A percentile compares a stretch with the other conserved stretches of the same genome.
Evolutionary conservation across 2,113 vertebrate species (phyloP).

Genomic region (Capreolus pygargus): DNA sequence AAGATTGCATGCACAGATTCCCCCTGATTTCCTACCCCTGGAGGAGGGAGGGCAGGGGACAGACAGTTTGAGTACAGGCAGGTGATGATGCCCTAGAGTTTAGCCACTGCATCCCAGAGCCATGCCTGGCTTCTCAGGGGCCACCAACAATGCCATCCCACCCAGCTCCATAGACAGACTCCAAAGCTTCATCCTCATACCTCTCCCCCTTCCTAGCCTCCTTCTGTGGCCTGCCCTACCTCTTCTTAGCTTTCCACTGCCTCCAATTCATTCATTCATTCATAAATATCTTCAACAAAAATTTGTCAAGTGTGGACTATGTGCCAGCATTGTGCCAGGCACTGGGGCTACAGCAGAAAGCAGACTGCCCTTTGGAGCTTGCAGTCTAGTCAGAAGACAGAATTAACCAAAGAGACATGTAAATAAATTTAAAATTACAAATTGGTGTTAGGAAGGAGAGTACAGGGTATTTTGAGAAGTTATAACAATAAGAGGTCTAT

Average conservation of each 20-base stretch:
- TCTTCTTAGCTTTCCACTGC: neutral
- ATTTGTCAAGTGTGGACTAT: neutral
- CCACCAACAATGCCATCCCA: neutral
- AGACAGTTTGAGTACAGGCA: neutral
- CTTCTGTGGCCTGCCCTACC: neutral
- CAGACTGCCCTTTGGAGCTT: neutral
- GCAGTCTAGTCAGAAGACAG: neutral
- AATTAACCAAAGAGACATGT: neutral
- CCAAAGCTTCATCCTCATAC: neutral
- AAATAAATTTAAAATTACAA: neutral
- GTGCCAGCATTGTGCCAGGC: neutral
- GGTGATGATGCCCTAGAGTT: neutral
- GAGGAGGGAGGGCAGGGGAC: neutral
- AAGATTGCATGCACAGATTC: neutral
- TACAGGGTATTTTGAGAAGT: neutral
- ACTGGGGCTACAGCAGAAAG: neutral
- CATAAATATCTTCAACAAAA: neutral
- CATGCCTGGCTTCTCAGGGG: neutral
- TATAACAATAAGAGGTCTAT: neutral
- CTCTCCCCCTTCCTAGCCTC: neutral
- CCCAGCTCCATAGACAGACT: neutral
- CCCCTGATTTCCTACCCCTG: neutral
- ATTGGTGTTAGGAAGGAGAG: neutral
- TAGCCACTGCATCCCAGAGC: neutral
- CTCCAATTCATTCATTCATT: neutral